phyloP scores from a whole-genome alignment of 2,113 vertebrate genomes.

The Hipposideros armiger region DNA sequence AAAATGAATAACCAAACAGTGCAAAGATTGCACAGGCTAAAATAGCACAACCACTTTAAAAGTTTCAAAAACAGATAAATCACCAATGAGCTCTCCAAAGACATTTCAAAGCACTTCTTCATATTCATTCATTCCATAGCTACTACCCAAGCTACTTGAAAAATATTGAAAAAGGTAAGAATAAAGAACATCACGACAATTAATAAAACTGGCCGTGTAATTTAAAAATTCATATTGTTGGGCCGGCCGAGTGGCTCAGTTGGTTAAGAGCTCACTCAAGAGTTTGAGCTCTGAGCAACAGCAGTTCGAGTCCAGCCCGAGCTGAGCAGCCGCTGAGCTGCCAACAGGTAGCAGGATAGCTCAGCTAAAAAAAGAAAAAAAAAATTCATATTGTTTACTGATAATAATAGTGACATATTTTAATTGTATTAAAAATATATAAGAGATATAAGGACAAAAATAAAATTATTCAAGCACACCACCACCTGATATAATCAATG shows the following conservation, averaged over 20 bases:
- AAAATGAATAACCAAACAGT: neutral
- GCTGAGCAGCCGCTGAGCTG: too few species aligned
- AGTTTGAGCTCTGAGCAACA: too few species aligned
- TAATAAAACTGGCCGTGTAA: neutral
- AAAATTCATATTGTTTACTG: neutral
- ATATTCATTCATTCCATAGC: neutral
- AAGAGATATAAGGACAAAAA: slow-evolving; percentile 10
- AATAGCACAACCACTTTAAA: neutral
- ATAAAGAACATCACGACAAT: neutral
- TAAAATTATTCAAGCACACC: neutral
- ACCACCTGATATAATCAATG: neutral
- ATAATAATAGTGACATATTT: neutral
- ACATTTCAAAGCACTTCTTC: neutral
- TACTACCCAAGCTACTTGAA: neutral
- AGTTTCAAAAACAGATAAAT: neutral
- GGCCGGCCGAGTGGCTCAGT: too few species aligned
- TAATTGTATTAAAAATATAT: neutral
- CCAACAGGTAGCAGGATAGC: too few species aligned
- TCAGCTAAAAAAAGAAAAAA: too few species aligned
- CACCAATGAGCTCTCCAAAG: neutral
- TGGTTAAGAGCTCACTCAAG: too few species aligned
- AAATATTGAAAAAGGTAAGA: neutral
- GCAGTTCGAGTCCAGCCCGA: too few species aligned
- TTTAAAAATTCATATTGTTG: neutral
- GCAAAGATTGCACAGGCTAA: neutral